These are phyloP conservation scores for Carassius gibelio DNA, from an alignment of 2,113 vertebrate genomes.

Conservation along the genomic window DNA sequence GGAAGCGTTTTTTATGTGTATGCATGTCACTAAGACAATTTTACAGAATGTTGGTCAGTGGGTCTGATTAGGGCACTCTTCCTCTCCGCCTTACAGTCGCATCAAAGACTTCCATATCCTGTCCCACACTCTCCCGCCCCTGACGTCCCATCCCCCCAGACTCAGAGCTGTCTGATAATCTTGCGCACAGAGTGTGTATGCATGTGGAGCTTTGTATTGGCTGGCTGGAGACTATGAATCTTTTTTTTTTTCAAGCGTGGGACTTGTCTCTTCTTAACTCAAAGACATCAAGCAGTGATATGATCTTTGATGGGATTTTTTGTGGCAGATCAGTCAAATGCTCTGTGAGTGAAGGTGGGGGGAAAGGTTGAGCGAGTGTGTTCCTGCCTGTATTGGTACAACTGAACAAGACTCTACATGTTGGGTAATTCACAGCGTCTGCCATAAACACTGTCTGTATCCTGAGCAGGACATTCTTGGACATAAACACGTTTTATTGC, in stretches of 20 bases:
- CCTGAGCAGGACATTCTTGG: constrained; percentile 44
- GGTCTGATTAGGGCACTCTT: constrained; percentile 61
- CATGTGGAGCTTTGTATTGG: constrained; percentile 90
- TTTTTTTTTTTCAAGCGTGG: constrained; percentile 87
- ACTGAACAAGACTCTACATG: constrained; percentile 72
- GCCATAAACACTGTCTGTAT: constrained; percentile 32
- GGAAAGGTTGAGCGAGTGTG: constrained; percentile 28
- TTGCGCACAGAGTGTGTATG: constrained; percentile 51
- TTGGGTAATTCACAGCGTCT: constrained; percentile 53
- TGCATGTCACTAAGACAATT: constrained; percentile 32
- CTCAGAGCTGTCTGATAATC: constrained; percentile 29
- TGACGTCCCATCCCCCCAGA: constrained; percentile 55
- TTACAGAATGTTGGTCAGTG: constrained; percentile 48
- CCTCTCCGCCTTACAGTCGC: constrained; percentile 80
- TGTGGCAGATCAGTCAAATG: not conserved
- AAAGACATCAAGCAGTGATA: not conserved
- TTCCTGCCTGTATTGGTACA: constrained; percentile 12
- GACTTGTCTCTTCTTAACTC: constrained; percentile 72
- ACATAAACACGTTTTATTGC: constrained; percentile 37
- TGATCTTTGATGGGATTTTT: not conserved
- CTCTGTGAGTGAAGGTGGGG: not conserved
- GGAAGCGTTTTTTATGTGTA: constrained; percentile 5
- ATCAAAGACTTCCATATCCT: constrained; percentile 97
- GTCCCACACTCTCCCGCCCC: constrained; percentile 76
- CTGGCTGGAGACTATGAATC: constrained; percentile 86